These are phyloP conservation scores for Calcarius ornatus DNA, from an alignment of 2,113 vertebrate genomes.

Conservation along the genomic window DNA sequence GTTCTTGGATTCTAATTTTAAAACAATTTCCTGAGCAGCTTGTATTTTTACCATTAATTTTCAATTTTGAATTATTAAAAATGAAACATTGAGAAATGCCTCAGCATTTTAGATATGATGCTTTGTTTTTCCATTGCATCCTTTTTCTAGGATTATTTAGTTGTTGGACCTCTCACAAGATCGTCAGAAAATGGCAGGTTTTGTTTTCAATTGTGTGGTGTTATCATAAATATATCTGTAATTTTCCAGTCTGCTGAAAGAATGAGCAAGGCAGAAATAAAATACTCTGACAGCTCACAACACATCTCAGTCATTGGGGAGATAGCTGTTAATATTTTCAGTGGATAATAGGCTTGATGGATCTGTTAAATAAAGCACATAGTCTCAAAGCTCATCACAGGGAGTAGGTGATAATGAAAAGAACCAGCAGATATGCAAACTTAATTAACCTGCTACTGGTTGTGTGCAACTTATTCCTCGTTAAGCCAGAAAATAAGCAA, in stretches of 20 bases:
- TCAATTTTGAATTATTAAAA: not conserved
- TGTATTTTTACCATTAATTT: not conserved
- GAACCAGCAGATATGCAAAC: not conserved
- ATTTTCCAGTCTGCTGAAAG: not conserved
- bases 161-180: not conserved
- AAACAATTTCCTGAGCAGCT: not conserved
- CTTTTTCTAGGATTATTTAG: not conserved
- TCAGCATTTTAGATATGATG: not conserved
- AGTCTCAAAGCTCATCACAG: not conserved
- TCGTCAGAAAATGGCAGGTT: not conserved
- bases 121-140: not conserved
- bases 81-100: not conserved
- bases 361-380: slow-evolving; percentile 22
- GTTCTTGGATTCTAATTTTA: not conserved
- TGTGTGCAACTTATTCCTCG: not conserved
- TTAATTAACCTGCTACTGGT: not conserved
- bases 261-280: slow-evolving; percentile 39
- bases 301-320: not conserved
- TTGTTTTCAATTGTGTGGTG: not conserved
- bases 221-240: not conserved
- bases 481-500: not conserved
- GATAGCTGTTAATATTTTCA: slow-evolving; percentile 19
- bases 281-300: slow-evolving; percentile 5
- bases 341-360: slow-evolving; percentile 24
- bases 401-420: not conserved